A percentile compares a stretch with the other conserved stretches of the same genome.
Evolutionary conservation across 2,113 vertebrate species (phyloP).

Genomic region (Bagarius yarrelli): DNA sequence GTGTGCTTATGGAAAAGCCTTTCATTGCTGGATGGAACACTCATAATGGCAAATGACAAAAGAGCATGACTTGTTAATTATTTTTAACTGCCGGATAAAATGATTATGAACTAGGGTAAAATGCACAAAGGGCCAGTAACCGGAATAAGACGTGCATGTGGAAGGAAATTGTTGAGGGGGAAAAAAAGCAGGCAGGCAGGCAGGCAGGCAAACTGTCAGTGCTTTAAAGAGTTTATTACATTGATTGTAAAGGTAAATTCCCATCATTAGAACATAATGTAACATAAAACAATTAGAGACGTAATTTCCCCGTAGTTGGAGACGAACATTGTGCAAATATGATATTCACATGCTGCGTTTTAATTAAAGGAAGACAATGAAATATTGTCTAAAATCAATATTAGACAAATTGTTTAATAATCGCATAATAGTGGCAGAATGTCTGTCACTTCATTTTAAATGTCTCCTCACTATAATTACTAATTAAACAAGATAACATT

Average conservation of each 20-base stretch:
- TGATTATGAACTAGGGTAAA: constrained; percentile 70
- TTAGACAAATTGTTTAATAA: neutral
- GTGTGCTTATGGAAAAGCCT: constrained; percentile 67
- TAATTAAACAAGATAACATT: constrained; percentile 15
- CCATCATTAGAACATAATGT: neutral
- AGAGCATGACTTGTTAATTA: constrained; percentile 76
- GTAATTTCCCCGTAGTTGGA: neutral
- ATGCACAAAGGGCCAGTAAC: constrained; percentile 63
- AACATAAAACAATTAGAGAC: neutral
- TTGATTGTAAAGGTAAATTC: neutral
- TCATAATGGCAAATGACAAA: constrained; percentile 72
- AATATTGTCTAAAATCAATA: constrained; percentile 6
- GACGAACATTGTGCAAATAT: neutral
- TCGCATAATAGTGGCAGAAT: neutral
- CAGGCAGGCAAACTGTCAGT: too few species aligned
- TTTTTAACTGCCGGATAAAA: constrained; percentile 77
- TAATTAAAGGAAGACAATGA: constrained; percentile 12
- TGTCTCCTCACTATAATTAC: neutral
- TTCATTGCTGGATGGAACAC: constrained; percentile 66
- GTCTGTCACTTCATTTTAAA: neutral
- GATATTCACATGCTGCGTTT: neutral
- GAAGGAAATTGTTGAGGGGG: neutral
- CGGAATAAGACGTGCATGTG: constrained; percentile 52
- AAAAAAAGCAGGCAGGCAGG: neutral
- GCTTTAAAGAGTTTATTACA: neutral